Percentiles rank a stretch among this genome's conserved stretches.
Conservation (phyloP, 1,140 invertebrate species). For the Lordiphosa clarofinis region DNA sequence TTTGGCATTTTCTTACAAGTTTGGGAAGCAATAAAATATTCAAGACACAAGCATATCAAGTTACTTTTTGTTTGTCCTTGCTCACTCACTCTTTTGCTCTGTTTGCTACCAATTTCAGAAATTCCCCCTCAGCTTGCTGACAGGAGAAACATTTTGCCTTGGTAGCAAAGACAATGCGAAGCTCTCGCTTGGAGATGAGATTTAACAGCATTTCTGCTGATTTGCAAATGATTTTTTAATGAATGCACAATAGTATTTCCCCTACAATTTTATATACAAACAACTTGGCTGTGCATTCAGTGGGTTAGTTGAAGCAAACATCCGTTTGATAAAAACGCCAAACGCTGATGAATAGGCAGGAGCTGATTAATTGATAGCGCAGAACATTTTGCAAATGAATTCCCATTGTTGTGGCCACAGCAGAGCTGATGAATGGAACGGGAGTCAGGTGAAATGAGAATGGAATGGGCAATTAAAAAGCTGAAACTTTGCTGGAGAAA, state of each 20-base stretch:
- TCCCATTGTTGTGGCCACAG: slow-evolving; percentile 25
- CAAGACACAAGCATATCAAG: slow-evolving; percentile 59
- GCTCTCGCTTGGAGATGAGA: slow-evolving; percentile 25
- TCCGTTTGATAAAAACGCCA: slow-evolving; percentile 55
- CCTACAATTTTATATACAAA: slow-evolving; percentile 37
- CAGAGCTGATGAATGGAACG: too few species aligned
- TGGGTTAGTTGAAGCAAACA: slow-evolving; percentile 69
- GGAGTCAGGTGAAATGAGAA: slow-evolving; percentile 1
- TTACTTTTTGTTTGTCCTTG: slow-evolving; percentile 42
- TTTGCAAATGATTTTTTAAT: slow-evolving; percentile 76
- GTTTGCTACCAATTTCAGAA: slow-evolving; percentile 38
- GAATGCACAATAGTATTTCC: slow-evolving; percentile 37
- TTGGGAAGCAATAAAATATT: slow-evolving; percentile 42
- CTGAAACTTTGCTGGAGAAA: slow-evolving; percentile 11
- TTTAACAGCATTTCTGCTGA: slow-evolving; percentile 68
- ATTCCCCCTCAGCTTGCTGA: slow-evolving; percentile 26
- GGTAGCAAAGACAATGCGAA: slow-evolving; percentile 33
- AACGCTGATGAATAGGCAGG: slow-evolving; percentile 14
- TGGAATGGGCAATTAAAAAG: slow-evolving; percentile 41
- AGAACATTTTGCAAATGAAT: slow-evolving; percentile 36
- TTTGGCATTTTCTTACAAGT: slow-evolving; percentile 9
- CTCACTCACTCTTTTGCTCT: slow-evolving; percentile 36
- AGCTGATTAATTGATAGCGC: slow-evolving; percentile 56
- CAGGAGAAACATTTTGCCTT: slow-evolving; percentile 3
- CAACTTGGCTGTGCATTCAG: slow-evolving; percentile 39